A percentile compares a stretch with the other conserved stretches of the same genome.
These are phyloP conservation scores for Watsonalla cultraria DNA, from an alignment of 2,888 invertebrate genomes.

Conservation along the genomic window DNA sequence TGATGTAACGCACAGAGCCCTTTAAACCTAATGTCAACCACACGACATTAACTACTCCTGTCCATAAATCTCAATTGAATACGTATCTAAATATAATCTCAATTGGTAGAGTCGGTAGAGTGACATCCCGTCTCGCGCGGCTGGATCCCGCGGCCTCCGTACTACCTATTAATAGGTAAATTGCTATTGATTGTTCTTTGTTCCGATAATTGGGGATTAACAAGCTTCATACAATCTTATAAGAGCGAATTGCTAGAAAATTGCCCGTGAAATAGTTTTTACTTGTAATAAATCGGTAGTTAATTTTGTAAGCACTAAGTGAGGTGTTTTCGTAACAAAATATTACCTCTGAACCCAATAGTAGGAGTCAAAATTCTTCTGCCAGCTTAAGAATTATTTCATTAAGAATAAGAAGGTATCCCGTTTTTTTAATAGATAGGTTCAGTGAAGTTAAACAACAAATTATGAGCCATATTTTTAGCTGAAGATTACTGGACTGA, in stretches of 20 bases:
- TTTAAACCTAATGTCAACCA: background rate
- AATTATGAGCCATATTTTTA: no score
- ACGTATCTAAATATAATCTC: conserved; percentile 7
- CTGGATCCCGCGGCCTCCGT: conserved; percentile 7
- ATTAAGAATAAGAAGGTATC: no score
- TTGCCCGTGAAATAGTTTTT: background rate
- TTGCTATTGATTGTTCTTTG: conserved; percentile 14
- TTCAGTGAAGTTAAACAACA: no score
- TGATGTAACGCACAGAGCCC: conserved; percentile 3
- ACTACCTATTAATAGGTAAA: conserved; percentile 8
- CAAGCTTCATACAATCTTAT: background rate
- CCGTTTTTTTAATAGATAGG: no score
- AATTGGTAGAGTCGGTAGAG: conserved; percentile 1
- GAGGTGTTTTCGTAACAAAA: no score
- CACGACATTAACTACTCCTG: conserved; percentile 2
- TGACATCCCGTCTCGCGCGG: background rate
- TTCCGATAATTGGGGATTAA: conserved; percentile 1
- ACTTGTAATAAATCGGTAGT: background rate
- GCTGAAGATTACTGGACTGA: no score
- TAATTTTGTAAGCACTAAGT: no score
- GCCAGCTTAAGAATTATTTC: no score
- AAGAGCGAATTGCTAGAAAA: background rate
- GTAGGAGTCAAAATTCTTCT: no score
- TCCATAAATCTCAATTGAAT: conserved; percentile 9
- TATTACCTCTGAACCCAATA: no score